Evolutionary conservation across 1,140 invertebrate species (phyloP), one percentile per base, ranked within the genome.

Genomic region (Mylabris phalerata): DNA sequence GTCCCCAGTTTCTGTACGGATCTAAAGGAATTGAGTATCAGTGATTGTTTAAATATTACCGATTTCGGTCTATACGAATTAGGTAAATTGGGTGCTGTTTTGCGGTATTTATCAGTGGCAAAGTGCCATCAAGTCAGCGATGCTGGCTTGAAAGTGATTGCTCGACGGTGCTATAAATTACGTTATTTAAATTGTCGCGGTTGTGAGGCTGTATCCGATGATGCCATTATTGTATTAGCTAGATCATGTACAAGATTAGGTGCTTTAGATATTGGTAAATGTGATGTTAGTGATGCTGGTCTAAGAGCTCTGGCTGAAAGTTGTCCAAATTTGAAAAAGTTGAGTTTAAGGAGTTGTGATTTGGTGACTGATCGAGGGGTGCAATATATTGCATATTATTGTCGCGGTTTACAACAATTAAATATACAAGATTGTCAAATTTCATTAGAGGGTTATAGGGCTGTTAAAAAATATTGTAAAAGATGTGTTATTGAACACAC

Each of bases 401-500:
- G 91, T 64, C 80, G 90, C 13, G 90, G 90, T 0, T 75, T 95
- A 3, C 89, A 91, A 50, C 92, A 94, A 68, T 77, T 95, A 0
- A 95, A 95, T 71, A 93, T 95, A 52, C 92, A 94, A 69, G 92
- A 95, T 73, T 94, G 92, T 64, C 85, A 87, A 62, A 87, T 94
- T 49, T 90, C 91, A 0, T 75, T 90, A 26, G 84, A 93, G 67
- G 92, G 92, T 0, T 95, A 94, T 72, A 78, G 89, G 64, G 89
- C 90, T 2, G 90, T 96, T 11, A 94, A 94, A 71, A 90, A 89
- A 68, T 93, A 90, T 70, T 95, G 92, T 72, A 88, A 91, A 67
- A 76, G 89, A 62, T 95, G 92, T 74, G 87, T 95, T 51, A 95
- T 95, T 63, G 92, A 95, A 73, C 92, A 96, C 68, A 95, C 92